phyloP scores from a whole-genome alignment of 1,140 invertebrate genomes.

The Cherax destructor region DNA sequence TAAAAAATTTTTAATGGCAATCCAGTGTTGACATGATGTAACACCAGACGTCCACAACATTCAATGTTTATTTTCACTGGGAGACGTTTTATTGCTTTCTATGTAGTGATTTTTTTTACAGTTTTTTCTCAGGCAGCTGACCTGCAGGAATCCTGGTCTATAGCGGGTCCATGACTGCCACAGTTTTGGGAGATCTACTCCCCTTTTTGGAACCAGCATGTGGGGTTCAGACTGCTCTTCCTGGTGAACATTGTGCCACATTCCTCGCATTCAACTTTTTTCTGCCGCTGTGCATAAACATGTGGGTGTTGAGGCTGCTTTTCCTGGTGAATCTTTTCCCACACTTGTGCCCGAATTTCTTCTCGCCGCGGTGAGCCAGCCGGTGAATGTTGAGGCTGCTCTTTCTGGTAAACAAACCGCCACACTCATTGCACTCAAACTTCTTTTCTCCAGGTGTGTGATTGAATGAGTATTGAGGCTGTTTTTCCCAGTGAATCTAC shows the following conservation, averaged over 20 bases:
- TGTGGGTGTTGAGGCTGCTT: slow-evolving; percentile 46
- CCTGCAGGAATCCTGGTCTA: too few species aligned
- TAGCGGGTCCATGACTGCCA: too few species aligned
- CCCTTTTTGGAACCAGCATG: slow-evolving; percentile 36
- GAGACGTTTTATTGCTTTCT: too few species aligned
- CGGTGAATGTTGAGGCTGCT: slow-evolving; percentile 42
- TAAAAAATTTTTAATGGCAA: too few species aligned
- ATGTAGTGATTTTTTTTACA: too few species aligned
- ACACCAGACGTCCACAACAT: too few species aligned
- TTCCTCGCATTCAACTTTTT: slow-evolving; percentile 43
- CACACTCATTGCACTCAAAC: slow-evolving; percentile 43
- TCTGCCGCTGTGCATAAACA: slow-evolving; percentile 41
- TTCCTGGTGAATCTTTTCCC: slow-evolving; percentile 17
- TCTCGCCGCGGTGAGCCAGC: slow-evolving; percentile 27
- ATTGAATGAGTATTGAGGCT: slow-evolving; percentile 32
- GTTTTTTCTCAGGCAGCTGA: too few species aligned
- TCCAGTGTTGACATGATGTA: too few species aligned
- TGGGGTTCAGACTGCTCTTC: slow-evolving; percentile 41
- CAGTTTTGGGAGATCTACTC: not conserved
- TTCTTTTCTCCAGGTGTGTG: slow-evolving; percentile 37
- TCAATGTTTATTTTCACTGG: too few species aligned
- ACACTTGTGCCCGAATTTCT: slow-evolving; percentile 41
- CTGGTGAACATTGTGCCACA: slow-evolving; percentile 44
- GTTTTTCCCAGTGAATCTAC: slow-evolving; percentile 28
- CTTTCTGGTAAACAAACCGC: slow-evolving; percentile 30